Evolutionary conservation across 2,797 vertebrate genomes (phyloP), one percentile per base, ranked within the genome.

Genomic region (Falco rusticolus): DNA sequence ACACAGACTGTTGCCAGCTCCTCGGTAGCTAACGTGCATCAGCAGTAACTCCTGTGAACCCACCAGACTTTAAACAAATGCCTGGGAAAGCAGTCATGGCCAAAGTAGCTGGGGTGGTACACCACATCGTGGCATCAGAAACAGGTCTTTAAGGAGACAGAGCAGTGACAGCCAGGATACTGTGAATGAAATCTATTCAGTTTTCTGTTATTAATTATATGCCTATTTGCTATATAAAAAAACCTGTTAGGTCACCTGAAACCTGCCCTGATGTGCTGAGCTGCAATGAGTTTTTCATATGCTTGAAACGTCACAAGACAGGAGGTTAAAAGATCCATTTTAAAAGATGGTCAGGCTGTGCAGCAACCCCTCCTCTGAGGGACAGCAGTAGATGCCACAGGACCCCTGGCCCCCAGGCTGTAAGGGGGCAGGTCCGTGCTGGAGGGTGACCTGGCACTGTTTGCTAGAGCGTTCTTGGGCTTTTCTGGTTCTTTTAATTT

Each of bases 401-500:
- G 4, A 71, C 0, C 2, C 7, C 14, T 34, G 20, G 28, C 1
- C 13, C 5, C 3, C 5, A 15, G 15, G 9, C 5, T 33, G 0
- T 13, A 51, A 71, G 39, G 29, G 59, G 34, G 39, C 11, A 66
- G 37, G n/a, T 3, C 48, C 28, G 28, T 9, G 21, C 29, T 18
- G 26, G 13, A 21, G 1, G 21, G 29, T 41, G 29, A 37, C 9
- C 47, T 17, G 15, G 3, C 20, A 50, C 24, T 50, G 5, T 16
- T 56, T 57, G 8, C 10, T 50, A 13, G 19, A 13, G 4, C 66
- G 13, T 31, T 69, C 31, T 33, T 45, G 47, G 22, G 48, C 3
- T 76, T 85, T 79, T 34, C 7, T 39, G 7, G 7, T 33, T 25
- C 26, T 83, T 56, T 34, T 45, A 4, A 15, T 53, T 78, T 70